Percentiles rank a stretch among this genome's conserved stretches.
Evolutionary conservation across 2,113 vertebrate genomes (phyloP).

Genomic region (Microtus ochrogaster): DNA sequence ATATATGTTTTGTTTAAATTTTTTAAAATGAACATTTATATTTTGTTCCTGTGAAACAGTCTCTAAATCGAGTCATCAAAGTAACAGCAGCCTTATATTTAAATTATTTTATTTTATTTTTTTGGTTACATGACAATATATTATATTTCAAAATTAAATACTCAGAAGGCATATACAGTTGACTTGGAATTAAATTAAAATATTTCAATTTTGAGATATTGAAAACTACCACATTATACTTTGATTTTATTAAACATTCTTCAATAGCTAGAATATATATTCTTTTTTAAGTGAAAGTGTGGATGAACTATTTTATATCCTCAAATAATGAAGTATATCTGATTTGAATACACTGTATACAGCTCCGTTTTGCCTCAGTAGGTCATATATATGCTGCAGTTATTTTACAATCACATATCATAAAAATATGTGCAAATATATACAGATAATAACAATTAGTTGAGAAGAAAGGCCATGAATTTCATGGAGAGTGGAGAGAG

Average conservation of each 20-base stretch:
- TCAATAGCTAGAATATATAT: background rate
- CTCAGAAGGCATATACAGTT: background rate
- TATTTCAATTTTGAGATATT: background rate
- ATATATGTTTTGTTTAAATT: background rate
- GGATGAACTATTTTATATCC: background rate
- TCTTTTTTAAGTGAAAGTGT: background rate
- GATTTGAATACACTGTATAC: background rate
- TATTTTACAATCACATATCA: background rate
- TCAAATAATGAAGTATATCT: background rate
- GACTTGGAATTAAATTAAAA: background rate
- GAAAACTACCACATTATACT: background rate
- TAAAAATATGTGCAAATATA: background rate
- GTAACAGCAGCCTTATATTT: background rate
- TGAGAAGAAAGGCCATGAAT: background rate
- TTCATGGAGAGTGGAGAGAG: background rate
- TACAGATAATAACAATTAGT: background rate
- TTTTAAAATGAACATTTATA: background rate
- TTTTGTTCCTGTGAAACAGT: background rate
- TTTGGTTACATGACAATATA: background rate
- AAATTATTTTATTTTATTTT: background rate
- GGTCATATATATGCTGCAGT: background rate
- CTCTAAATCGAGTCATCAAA: background rate
- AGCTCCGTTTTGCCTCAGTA: background rate
- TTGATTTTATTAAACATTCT: background rate
- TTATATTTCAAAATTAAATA: background rate